phyloP scores from a whole-genome alignment of 1,140 invertebrate genomes.

The Drosophila lowei region DNA sequence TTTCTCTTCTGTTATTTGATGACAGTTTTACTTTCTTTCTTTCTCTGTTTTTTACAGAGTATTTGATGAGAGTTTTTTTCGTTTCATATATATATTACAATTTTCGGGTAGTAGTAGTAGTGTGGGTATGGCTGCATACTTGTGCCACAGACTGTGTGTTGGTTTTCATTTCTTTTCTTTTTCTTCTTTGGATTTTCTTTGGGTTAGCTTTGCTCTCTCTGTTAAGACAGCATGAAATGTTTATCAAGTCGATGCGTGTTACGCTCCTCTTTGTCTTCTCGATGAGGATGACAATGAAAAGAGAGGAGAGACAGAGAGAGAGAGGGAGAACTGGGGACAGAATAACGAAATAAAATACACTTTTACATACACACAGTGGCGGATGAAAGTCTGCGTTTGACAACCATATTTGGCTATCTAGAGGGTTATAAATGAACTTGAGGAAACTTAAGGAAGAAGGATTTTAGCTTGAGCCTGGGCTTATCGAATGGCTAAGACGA shows the following conservation, averaged over 20 bases:
- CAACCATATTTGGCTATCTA: too few species aligned
- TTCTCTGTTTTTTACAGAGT: conserved; percentile 16
- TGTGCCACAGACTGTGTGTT: conserved; percentile 9
- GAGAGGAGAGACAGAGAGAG: too few species aligned
- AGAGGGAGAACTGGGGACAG: conserved; percentile 15
- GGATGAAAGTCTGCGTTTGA: neutral
- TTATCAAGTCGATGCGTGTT: conserved; percentile 50
- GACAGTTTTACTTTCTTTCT: conserved; percentile 21
- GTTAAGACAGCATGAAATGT: conserved; percentile 50
- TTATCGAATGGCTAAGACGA: too few species aligned
- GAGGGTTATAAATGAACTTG: too few species aligned
- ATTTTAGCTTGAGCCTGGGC: too few species aligned
- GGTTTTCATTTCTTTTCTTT: neutral
- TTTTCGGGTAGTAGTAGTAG: conserved; percentile 33
- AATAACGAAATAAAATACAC: conserved; percentile 61
- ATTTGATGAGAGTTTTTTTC: conserved; percentile 36
- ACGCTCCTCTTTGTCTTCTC: conserved; percentile 21
- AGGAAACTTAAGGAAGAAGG: too few species aligned
- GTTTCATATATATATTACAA: conserved; percentile 49
- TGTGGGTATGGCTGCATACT: conserved; percentile 5
- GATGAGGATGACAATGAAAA: too few species aligned
- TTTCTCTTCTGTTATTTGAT: conserved; percentile 34
- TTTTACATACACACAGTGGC: neutral
- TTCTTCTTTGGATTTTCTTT: conserved; percentile 8
- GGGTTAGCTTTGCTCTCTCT: conserved; percentile 26